These are phyloP conservation scores for Triplophysa tibetana DNA, from an alignment of 2,113 vertebrate genomes.

Conservation along the genomic window DNA sequence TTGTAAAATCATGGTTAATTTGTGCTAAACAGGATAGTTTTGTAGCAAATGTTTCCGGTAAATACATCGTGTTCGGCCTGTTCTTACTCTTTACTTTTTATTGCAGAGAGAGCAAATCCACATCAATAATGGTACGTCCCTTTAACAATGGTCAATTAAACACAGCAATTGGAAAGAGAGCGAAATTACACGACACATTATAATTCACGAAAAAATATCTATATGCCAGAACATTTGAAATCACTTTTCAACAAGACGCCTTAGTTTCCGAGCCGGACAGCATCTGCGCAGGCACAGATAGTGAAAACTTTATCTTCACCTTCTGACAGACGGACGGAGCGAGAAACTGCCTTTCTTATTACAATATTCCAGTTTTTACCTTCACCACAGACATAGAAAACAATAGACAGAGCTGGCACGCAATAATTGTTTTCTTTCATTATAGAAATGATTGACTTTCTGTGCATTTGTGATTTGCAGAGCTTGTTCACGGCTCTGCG, in stretches of 20 bases:
- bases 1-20: too few relatives aligned
- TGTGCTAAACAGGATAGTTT: too few relatives aligned
- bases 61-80: background rate
- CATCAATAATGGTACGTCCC: background rate
- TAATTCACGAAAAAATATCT: background rate
- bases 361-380: conserved; percentile 32
- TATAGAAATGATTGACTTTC: conserved; percentile 38
- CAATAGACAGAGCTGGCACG: background rate
- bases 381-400: conserved; percentile 44
- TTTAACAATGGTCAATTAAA: background rate
- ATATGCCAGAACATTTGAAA: background rate
- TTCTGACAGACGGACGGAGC: conserved; percentile 6
- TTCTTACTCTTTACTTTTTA: background rate
- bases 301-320: conserved; percentile 23
- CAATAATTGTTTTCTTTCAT: conserved; percentile 53
- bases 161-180: background rate
- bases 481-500: background rate
- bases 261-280: conserved; percentile 14
- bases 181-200: background rate
- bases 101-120: background rate
- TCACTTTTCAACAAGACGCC: background rate
- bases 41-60: background rate
- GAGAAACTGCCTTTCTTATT: conserved; percentile 8
- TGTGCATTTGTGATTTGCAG: background rate
- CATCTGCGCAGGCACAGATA: conserved; percentile 1